Evolutionary conservation across 2,797 vertebrate species (phyloP), one percentile per base, ranked within the genome.

Genomic region (Spizella passerina): DNA sequence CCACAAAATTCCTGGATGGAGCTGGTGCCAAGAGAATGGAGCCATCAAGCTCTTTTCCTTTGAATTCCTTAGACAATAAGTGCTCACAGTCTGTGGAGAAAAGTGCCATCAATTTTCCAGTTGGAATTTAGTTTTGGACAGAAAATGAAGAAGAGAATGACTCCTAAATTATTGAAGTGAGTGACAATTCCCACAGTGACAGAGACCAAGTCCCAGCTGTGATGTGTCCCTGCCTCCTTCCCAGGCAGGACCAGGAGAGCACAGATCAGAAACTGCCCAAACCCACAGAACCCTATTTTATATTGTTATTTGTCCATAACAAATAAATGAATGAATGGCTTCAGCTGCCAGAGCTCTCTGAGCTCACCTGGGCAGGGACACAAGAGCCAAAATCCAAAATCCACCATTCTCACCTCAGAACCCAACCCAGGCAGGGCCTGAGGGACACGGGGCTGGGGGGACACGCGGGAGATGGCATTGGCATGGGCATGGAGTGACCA

Each of bases 401-500:
- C 3, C 4, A 2, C 9, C 1, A 1, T 8, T 57, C 55, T 44
- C 50, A 52, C n/a, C 53, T 15, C 76, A 21, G 61, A 47, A 39
- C 3, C 1, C 2, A 27, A 12, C 10, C 10, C 36, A 5, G 36
- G 50, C 49, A n/a, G 26, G 38, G 50, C 22, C 46, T 8, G 16
- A 1, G 5, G 26, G 43, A 27, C 65, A 36, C 1, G 0, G 38
- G 20, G 7, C 3, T 5, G 14, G 14, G 41, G 38, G 30, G 15
- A 41, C 41, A n/a, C 5, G 1, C 0, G 0, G 9, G 26, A 36
- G 50, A 14, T 10, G 56, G 9, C 47, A 26, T 1, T 0, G 1
- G 13, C 8, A 3, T 4, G 30, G 44, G 29, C 64, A 43, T 5
- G 1, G 27, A 10, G 41, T 50, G 72, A 21, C 72, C 71, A 19